These are phyloP conservation scores for Sinella curviseta DNA, from an alignment of 1,140 invertebrate species.

Conservation along the genomic window DNA sequence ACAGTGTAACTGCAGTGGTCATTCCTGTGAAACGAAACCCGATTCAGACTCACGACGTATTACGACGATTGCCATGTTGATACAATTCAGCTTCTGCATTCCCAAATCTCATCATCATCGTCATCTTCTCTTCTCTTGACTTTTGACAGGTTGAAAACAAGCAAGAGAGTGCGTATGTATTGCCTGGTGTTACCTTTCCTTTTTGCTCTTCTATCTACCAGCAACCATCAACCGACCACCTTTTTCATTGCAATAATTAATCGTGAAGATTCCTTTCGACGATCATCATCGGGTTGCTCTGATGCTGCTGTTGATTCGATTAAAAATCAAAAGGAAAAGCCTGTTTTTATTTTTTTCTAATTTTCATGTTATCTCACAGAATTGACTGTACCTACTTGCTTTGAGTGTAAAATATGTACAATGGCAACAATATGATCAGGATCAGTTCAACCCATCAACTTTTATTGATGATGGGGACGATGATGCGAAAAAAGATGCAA, in stretches of 20 bases:
- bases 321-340: not conserved
- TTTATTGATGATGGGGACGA: slow-evolving; percentile 14
- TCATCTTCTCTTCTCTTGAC: not conserved
- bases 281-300: no score
- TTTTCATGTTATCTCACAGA: not conserved
- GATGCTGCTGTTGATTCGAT: slow-evolving; percentile 1
- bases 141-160: not conserved
- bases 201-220: no score
- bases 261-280: slow-evolving; percentile 14
- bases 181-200: no score
- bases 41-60: not conserved
- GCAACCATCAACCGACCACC: not conserved
- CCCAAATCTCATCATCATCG: not conserved
- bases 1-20: not conserved
- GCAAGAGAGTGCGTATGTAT: no score
- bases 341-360: not conserved
- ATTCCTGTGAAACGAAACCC: not conserved
- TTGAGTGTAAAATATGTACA: not conserved
- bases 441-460: slow-evolving; percentile 10
- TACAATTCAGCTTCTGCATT: not conserved
- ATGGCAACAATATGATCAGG: not conserved
- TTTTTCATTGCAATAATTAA: slow-evolving; percentile 16
- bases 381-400: not conserved
- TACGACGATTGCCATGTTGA: not conserved
- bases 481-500: slow-evolving; percentile 17